Evolutionary conservation across 2,113 vertebrate species (phyloP), one percentile per base, ranked within the genome.

Genomic region (Erinaceus europaeus): DNA sequence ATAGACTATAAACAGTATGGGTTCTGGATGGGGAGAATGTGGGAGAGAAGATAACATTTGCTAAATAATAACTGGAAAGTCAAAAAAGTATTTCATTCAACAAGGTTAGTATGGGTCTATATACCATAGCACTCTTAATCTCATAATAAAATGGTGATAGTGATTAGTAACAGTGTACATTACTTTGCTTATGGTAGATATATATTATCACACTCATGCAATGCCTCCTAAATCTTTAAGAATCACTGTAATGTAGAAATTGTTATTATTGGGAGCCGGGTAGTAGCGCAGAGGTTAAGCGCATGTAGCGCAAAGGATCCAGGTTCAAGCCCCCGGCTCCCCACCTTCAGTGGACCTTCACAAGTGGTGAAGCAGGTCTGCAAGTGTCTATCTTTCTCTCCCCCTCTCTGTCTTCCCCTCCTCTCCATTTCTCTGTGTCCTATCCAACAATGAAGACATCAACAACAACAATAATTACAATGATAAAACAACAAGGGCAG

Each of bases 151-250:
- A 77, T 48, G 4, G 36, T 62, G 44, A 9, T 74, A 71, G 52
- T 32, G 29, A 91, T 29, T 18, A 13, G 9, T 68, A 79, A 62
- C 38, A 90, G 76, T 84, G 67, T 72, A 75, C 92, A 61, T 83
- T 72, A 17, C 2, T 72, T 85, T 92, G 89, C 48, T 75, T 50
- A 36, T 61, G 34, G 32, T 20, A 91, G 44, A 52, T 65, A 14
- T 65, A 64, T 86, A 62, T 34, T 17, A 88, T 34, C 2, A 4
- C 23, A n/a, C 82, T 78, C 67, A 44, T 59, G 20, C 32, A 23
- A 23, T 59, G 10, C n/a, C 40, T 84, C 38, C 4, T 77, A 90
- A 27, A 65, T 72, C 42, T 50, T 90, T 69, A 68, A 52, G 90
- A 85, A 90, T 3, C 13, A 4, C 23, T 68, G 11, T 67, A 27